phyloP scores from a whole-genome alignment of 1,140 invertebrate species.

The Carposina sasakii region DNA sequence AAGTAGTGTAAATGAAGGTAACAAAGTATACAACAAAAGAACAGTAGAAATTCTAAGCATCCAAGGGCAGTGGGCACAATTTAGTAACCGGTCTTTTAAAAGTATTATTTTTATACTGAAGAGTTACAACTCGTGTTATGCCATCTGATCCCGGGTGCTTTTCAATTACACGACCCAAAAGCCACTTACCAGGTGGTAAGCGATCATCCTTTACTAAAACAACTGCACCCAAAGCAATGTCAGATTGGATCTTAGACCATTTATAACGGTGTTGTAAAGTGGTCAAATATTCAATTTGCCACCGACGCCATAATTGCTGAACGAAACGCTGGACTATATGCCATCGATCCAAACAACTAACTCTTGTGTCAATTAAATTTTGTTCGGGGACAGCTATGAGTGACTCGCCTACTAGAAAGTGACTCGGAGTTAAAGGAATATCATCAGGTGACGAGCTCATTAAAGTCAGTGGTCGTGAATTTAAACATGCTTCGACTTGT shows the following conservation, averaged over 20 bases:
- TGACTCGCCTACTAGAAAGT: constrained; percentile 17
- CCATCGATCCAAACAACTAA: constrained; percentile 9
- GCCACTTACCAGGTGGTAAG: constrained; percentile 34
- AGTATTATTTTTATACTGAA: constrained; percentile 23
- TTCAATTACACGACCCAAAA: constrained; percentile 30
- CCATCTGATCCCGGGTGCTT: constrained; percentile 33
- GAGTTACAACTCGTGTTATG: constrained; percentile 32
- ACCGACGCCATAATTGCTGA: constrained; percentile 27
- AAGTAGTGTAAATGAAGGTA: no score
- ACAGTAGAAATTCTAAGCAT: no score
- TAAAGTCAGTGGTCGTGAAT: constrained; percentile 8
- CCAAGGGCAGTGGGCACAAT: no score
- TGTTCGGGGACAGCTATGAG: constrained; percentile 10
- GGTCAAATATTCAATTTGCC: constrained; percentile 21
- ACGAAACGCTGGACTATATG: constrained; percentile 6
- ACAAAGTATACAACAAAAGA: no score
- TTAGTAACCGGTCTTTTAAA: constrained; percentile 15
- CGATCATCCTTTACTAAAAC: constrained; percentile 17
- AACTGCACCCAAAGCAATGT: constrained; percentile 8
- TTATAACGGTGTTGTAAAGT: constrained; percentile 11
- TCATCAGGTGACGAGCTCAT: constrained; percentile 6
- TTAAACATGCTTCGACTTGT: constrained; percentile 15
- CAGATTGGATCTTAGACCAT: constrained; percentile 6
- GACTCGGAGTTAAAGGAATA: constrained; percentile 10
- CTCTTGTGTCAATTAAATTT: not conserved